phyloP scores from a whole-genome alignment of 2,888 invertebrate genomes.

The Polymixis lichenea region DNA sequence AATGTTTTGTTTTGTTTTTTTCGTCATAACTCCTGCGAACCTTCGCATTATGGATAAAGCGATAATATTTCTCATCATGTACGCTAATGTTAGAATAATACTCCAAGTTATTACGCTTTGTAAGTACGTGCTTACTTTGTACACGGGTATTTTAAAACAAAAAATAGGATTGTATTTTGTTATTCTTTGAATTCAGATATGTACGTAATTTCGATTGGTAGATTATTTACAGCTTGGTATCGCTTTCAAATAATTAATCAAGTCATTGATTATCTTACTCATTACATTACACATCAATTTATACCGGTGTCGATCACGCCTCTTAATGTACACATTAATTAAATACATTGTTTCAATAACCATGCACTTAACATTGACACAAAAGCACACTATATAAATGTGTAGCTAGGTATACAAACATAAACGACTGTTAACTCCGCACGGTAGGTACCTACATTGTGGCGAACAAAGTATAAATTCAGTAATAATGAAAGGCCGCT shows the following conservation, averaged over 20 bases:
- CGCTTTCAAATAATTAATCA: conserved; percentile 32
- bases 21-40: conserved; percentile 75
- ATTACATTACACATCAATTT: conserved; percentile 45
- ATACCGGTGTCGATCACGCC: conserved; percentile 31
- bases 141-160: conserved; percentile 8
- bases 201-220: conserved; percentile 5
- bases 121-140: conserved; percentile 26
- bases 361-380: conserved; percentile 31
- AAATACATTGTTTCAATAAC: conserved; percentile 44
- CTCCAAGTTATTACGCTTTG: conserved; percentile 42
- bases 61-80: conserved; percentile 70
- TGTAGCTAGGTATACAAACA: conserved; percentile 7
- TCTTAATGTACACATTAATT: conserved; percentile 43
- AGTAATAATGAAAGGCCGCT: conserved; percentile 66
- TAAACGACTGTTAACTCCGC: conserved; percentile 33
- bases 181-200: background rate
- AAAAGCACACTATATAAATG: conserved; percentile 24
- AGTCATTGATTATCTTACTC: conserved; percentile 30
- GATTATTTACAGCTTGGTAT: conserved; percentile 14
- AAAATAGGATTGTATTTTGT: background rate
- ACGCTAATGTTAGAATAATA: conserved; percentile 67
- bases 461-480: conserved; percentile 63
- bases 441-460: conserved; percentile 45
- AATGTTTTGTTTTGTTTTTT: conserved; percentile 86
- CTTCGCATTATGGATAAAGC: conserved; percentile 70